Conservation (phyloP, 2,888 invertebrate genomes). For the Leptura quadrifasciata region DNA sequence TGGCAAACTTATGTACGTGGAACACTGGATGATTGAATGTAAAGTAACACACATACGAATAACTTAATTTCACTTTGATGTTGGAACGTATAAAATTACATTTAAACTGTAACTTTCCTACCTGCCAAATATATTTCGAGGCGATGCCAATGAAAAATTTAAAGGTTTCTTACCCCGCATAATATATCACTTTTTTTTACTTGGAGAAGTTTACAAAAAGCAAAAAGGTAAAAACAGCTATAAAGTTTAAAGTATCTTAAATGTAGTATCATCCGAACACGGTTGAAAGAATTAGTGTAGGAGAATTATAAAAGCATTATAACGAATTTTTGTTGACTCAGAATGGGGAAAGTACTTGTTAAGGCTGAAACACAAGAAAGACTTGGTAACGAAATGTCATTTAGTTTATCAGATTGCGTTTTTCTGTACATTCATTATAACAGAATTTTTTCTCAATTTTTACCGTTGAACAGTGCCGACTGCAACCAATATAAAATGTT, state of each 20-base stretch:
- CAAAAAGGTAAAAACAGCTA: constrained; percentile 6
- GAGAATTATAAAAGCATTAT: constrained; percentile 9
- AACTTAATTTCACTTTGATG: neutral
- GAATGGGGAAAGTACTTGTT: neutral
- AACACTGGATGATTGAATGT: neutral
- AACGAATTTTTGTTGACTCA: constrained; percentile 5
- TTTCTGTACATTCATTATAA: too few relatives aligned
- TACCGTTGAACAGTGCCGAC: too few relatives aligned
- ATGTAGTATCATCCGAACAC: neutral
- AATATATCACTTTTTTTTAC: constrained; percentile 1
- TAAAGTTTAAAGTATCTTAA: neutral
- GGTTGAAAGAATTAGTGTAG: constrained; percentile 1
- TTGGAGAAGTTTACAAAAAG: neutral
- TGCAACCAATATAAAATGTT: too few relatives aligned
- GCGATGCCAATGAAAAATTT: neutral
- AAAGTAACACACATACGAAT: constrained; percentile 3
- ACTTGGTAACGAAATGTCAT: neutral
- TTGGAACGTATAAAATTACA: neutral
- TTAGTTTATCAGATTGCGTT: too few relatives aligned
- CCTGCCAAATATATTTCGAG: neutral
- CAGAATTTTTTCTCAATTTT: too few relatives aligned
- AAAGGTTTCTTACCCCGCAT: neutral
- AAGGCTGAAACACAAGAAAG: neutral
- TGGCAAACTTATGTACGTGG: neutral
- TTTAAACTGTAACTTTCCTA: neutral